Base-by-base conservation (phyloP, 2,888 invertebrate species). In the Brachyopa scutellaris region DNA sequence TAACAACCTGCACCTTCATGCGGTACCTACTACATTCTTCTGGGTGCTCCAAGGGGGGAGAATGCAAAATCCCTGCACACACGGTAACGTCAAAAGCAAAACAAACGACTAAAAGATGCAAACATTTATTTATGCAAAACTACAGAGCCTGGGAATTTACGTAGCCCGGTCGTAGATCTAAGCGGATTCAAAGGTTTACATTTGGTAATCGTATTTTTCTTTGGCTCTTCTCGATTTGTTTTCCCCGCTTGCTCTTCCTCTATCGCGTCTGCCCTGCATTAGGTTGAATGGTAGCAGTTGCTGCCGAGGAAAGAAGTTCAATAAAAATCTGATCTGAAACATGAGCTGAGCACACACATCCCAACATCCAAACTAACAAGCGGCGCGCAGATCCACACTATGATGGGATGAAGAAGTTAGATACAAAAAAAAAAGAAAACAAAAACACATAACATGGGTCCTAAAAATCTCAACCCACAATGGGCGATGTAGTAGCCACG, bases 41-140 rank as follows among this genome's bases (percentile, higher is more conserved):
- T 21, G 19, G 51, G 38, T 38, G 15, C 47, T 45, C 31, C 1
- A 2, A 23, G 11, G n/a, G 13, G 21, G 13, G 21, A 57, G 9
- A 21, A 55, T 40, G 36, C 9, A 59, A 53, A 78, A 73, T 73
- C 66, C 66, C 73, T 79, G 51, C 80, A 69, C 42, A 74, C 62
- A 69, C 51, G 17, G 42, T 47, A 33, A 49, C 51, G 21, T 61
- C 36, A n/a, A 23, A 55, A 45, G 21, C 55, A 33, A 5, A 33
- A 47, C 36, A 17, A 57, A 47, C 45, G 31, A 23, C 19, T 15
- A 29, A 29, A 61, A 80, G 80, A 79, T 73, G 72, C 66, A 59
- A 64, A 72, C 26, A 61, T 76, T 57, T 80, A 80, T 76, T 76
- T 62, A 82, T 82, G 69, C 76, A 82, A 82, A 82, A 53, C 64